Evolutionary conservation across 1,140 invertebrate genomes (phyloP), one percentile per base, ranked within the genome.

Genomic region (Homalodisca vitripennis): DNA sequence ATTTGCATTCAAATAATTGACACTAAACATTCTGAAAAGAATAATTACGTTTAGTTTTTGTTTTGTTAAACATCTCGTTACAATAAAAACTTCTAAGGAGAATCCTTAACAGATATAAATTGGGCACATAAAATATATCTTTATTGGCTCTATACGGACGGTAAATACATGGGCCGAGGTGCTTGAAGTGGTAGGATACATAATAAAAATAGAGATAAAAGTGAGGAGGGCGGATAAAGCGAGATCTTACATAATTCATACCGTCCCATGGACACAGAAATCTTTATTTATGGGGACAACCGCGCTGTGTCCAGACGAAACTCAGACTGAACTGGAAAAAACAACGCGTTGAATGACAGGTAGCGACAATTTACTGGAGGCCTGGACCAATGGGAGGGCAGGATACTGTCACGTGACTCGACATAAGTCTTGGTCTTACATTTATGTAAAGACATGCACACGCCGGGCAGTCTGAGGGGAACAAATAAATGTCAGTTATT

Each of bases 161-260:
- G n/a, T n/a, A n/a, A n/a, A n/a, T n/a, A n/a, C n/a, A n/a, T n/a
- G n/a, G n/a, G n/a, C n/a, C n/a, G n/a, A n/a, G n/a, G 34, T 41
- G 17, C 34, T 10, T 41, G 17, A 41, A 53, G 20, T 20, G 48
- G 55, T 30, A 6, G 27, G n/a, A 24, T 27, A 60, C 55, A 29
- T 60, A 60, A 60, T 60, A 60, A 60, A 60, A 60, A 60, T 60
- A 60, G 55, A 60, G 55, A 60, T 60, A 60, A 60, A 60, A 60
- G 55, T 60, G 55, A 41, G 34, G 34, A 13, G 55, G 26, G 55
- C 14, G 27, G 55, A 60, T 60, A 27, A 60, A 27, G 55, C 3
- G 24, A 24, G 14, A 53, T 41, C 34, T 51, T 60, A 60, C 55
- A 60, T 60, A 60, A 60, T 60, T 60, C 55, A 60, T 60, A 60